phyloP scores from a whole-genome alignment of 2,113 vertebrate genomes.

The Actenoides lindsayi region DNA sequence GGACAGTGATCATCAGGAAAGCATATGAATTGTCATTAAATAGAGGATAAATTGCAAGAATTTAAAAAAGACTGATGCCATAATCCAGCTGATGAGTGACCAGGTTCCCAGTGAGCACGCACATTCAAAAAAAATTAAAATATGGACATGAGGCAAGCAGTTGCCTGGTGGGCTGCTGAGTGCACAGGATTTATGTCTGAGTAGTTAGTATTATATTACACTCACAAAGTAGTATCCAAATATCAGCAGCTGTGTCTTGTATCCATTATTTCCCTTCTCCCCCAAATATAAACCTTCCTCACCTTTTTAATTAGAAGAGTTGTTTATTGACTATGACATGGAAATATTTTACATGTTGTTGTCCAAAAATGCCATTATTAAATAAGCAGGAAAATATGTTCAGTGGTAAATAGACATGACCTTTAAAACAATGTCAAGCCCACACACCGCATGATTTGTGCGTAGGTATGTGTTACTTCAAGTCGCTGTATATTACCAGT shows the following conservation, averaged over 20 bases:
- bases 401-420: constrained; percentile 37
- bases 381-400: constrained; percentile 61
- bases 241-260: constrained; percentile 59
- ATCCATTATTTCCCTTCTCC: constrained; percentile 49
- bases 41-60: neutral
- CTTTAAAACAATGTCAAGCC: constrained; percentile 51
- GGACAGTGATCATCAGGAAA: neutral
- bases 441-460: constrained; percentile 28
- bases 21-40: neutral
- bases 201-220: constrained; percentile 54
- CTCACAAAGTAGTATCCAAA: constrained; percentile 54
- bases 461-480: neutral
- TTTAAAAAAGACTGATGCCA: neutral
- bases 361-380: constrained; percentile 29
- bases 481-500: neutral
- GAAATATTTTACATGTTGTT: constrained; percentile 53
- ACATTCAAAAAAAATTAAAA: constrained; percentile 50
- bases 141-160: neutral
- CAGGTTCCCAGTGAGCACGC: neutral
- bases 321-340: constrained; percentile 45
- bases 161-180: constrained; percentile 22
- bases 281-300: constrained; percentile 54
- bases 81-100: constrained; percentile 43
- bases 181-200: constrained; percentile 24
- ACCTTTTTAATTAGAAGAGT: constrained; percentile 63